Conservation (phyloP, 2,797 vertebrate genomes). For the Siniperca obscura region DNA sequence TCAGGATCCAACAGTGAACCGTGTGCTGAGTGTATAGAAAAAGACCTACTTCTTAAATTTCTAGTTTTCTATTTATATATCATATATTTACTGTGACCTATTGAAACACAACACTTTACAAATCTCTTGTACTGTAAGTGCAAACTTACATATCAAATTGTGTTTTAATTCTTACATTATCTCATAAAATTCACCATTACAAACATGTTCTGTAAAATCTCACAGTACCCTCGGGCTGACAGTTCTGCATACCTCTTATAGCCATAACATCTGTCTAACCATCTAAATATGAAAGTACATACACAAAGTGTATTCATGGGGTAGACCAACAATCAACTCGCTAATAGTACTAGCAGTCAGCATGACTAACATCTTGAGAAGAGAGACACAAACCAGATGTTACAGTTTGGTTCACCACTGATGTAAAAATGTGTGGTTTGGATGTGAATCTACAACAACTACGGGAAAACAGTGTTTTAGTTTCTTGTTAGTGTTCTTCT, state of each 20-base stretch:
- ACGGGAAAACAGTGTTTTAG: constrained; percentile 3
- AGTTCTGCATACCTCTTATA: not conserved
- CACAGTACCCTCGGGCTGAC: not conserved
- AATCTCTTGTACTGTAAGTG: not conserved
- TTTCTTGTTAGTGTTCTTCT: not conserved
- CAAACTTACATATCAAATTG: not conserved
- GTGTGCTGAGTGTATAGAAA: not conserved
- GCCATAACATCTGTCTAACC: constrained; percentile 10
- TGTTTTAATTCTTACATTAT: not conserved
- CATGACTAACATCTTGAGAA: constrained; percentile 38
- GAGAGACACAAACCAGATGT: constrained; percentile 53
- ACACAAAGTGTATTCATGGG: constrained; percentile 4
- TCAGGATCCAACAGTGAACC: not conserved
- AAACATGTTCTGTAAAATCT: constrained; percentile 24
- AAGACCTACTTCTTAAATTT: not conserved
- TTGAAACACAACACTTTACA: not conserved
- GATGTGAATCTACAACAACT: constrained; percentile 6
- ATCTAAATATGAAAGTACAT: constrained; percentile 9
- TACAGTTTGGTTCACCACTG: constrained; percentile 33
- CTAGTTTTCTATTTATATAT: not conserved
- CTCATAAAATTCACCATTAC: not conserved
- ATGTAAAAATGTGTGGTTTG: constrained; percentile 58
- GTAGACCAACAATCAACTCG: constrained; percentile 3
- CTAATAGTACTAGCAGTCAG: constrained; percentile 28
- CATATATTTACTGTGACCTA: not conserved